A percentile compares a stretch with the other conserved stretches of the same genome.
phyloP scores from a whole-genome alignment of 2,113 vertebrate genomes.

The Ancistrus triradiatus region DNA sequence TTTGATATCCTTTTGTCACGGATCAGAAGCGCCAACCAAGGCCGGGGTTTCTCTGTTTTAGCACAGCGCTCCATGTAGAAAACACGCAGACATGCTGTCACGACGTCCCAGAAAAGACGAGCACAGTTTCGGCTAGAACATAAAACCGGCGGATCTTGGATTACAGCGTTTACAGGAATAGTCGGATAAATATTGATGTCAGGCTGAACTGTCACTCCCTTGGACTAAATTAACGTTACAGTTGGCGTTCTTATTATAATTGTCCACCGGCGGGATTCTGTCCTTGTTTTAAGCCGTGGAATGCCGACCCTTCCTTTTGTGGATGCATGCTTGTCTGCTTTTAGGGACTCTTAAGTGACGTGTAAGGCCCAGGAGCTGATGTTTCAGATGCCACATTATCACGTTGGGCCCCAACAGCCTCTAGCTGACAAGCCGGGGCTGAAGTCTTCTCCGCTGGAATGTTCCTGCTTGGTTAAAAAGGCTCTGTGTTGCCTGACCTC shows the following conservation, averaged over 20 bases:
- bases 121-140: conserved; percentile 25
- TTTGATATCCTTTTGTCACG: conserved; percentile 4
- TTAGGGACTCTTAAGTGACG: conserved; percentile 19
- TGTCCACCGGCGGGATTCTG: conserved; percentile 32
- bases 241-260: conserved; percentile 55
- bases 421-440: conserved; percentile 56
- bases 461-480: conserved; percentile 64
- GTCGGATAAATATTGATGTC: conserved; percentile 34
- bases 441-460: conserved; percentile 64
- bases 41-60: too few relatives aligned
- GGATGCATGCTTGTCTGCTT: conserved; percentile 36
- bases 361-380: conserved; percentile 49
- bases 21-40: not conserved
- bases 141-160: conserved; percentile 42
- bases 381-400: conserved; percentile 64
- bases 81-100: conserved; percentile 34
- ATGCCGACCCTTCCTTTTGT: conserved; percentile 51
- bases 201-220: conserved; percentile 32
- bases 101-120: conserved; percentile 34
- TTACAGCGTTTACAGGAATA: conserved; percentile 47
- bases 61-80: too few relatives aligned
- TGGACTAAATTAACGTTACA: conserved; percentile 51
- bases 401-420: conserved; percentile 50
- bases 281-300: conserved; percentile 45
- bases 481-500: conserved; percentile 68